Evolutionary conservation across 2,797 vertebrate genomes (phyloP), one percentile per base, ranked within the genome.

Genomic region (Protonibea diacanthus): DNA sequence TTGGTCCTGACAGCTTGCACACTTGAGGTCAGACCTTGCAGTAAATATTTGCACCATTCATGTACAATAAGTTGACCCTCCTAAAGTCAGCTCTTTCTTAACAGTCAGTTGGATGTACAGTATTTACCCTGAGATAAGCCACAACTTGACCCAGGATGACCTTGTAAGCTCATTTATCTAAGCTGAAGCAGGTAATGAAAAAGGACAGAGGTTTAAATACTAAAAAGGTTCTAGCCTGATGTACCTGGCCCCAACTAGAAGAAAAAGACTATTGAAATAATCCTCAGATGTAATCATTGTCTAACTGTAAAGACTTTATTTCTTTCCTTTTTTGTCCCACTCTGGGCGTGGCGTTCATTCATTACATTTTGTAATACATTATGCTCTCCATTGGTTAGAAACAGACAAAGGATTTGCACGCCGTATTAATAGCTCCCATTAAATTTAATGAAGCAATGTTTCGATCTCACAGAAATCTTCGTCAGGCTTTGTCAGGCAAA

Each of bases 391-490:
- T 60, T 85, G 80, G 83, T 80, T 67, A 58, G 85, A 86, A 78
- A 72, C 83, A 75, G 86, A 90, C 85, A 89, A 90, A 91, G 80
- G 71, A 76, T 80, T 85, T 76, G 81, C 80, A 63, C 81, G 57
- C 67, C 80, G 71, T 88, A 89, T 87, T 89, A 91, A 86, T 81
- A 77, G 88, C 81, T 70, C 68, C 78, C 70, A 89, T 93, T 91
- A 92, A 83, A 88, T 88, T 80, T 89, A 88, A 90, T 89, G 81
- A 88, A 89, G 84, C 83, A 76, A 83, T 20, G 71, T 84, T 86
- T 89, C 76, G 45, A 86, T 87, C 76, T 87, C 60, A n/a, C 57
- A 55, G 66, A 78, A 62, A 88, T 88, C 86, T 86, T 71, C 1
- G 55, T 64, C 73, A 25, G 76, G 84, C 80, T 86, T 85, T 88